Percentiles rank a stretch among this genome's conserved stretches.
phyloP scores from a whole-genome alignment of 1,140 invertebrate species.

The Meteorus sp. region DNA sequence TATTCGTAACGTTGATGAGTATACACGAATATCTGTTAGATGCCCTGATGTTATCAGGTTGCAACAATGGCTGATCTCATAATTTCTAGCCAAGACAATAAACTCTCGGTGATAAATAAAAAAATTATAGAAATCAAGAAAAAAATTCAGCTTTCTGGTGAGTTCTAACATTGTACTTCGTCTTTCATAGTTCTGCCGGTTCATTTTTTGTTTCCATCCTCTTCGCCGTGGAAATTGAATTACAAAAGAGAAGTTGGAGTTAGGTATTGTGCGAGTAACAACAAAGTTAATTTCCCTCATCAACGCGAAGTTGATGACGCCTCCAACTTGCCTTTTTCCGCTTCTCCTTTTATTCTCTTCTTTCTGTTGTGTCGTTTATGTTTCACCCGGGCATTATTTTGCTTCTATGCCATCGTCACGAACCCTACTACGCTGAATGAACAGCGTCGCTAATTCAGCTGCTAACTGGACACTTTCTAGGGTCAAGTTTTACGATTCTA shows the following conservation, averaged over 20 bases:
- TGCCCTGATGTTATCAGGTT: too few species aligned
- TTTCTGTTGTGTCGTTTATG: conserved; percentile 11
- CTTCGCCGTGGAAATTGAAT: background rate
- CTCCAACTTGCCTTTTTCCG: too few species aligned
- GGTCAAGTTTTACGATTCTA: conserved; percentile 34
- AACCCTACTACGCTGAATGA: conserved; percentile 25
- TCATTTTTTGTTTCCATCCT: conserved; percentile 12
- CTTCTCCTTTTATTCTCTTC: background rate
- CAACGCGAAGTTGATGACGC: conserved; percentile 25
- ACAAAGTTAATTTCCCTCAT: conserved; percentile 30
- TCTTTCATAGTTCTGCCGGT: background rate
- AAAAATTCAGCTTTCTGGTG: conserved; percentile 78
- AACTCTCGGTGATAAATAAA: conserved; percentile 68
- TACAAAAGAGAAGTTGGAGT: background rate
- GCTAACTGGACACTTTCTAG: conserved; percentile 22
- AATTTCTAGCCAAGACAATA: conserved; percentile 57
- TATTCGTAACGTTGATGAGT: too few species aligned
- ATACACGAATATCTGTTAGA: too few species aligned
- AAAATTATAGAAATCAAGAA: conserved; percentile 81
- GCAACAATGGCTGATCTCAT: background rate
- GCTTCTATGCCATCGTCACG: background rate
- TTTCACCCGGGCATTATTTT: background rate
- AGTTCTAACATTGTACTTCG: conserved; percentile 45
- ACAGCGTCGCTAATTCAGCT: conserved; percentile 30
- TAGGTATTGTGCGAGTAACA: background rate